Conservation (phyloP, 2,797 vertebrate genomes). For the Brachyalestes nurse region DNA sequence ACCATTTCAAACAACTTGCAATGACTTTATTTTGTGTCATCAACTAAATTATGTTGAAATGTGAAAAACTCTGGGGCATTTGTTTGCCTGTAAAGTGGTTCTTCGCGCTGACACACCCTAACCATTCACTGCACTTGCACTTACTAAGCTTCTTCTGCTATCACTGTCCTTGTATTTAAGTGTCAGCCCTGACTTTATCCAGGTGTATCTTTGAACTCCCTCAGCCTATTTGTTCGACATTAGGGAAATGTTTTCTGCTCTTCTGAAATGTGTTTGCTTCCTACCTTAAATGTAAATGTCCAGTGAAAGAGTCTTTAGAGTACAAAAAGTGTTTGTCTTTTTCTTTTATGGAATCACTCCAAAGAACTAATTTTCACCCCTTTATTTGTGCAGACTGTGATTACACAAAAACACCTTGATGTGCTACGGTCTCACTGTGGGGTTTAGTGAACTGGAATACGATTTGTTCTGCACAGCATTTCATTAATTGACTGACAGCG, state of each 20-base stretch:
- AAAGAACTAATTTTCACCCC: neutral
- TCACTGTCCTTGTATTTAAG: neutral
- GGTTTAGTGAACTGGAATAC: conserved; percentile 1
- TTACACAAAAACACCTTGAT: neutral
- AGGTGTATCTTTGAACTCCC: neutral
- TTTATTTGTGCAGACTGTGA: neutral
- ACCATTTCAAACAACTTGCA: too few relatives aligned
- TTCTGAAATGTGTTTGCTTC: neutral
- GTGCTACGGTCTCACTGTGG: neutral
- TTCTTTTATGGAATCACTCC: neutral
- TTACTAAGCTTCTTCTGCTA: too few relatives aligned
- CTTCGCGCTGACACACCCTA: too few relatives aligned
- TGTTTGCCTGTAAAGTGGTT: too few relatives aligned
- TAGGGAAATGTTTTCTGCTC: neutral
- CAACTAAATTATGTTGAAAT: too few relatives aligned
- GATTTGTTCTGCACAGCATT: conserved; percentile 12
- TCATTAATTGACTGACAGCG: neutral
- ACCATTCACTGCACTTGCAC: too few relatives aligned
- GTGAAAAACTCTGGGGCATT: too few relatives aligned
- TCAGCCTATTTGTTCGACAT: neutral
- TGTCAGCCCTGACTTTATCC: neutral
- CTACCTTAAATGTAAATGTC: neutral
- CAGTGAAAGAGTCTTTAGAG: neutral
- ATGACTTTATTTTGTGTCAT: too few relatives aligned
- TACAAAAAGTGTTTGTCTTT: neutral